These are phyloP conservation scores for Caenorhabditis drosophilae DNA, from an alignment of 2,888 invertebrate species.

Conservation along the genomic window DNA sequence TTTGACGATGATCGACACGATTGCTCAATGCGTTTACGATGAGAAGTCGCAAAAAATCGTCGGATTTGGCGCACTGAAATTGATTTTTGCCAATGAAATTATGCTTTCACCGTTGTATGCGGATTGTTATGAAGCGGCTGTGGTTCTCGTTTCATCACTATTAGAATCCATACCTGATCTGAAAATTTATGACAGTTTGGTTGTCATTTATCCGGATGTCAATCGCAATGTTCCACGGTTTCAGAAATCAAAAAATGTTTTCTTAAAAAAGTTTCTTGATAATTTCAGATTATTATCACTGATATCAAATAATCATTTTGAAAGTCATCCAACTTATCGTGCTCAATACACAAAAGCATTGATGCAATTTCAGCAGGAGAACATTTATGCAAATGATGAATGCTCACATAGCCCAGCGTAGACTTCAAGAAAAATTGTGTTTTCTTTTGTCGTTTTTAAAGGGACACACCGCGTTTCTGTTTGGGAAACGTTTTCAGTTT, in stretches of 20 bases:
- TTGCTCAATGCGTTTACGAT: conserved; percentile 18
- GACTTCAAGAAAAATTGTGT: no score
- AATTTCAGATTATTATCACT: conserved; percentile 34
- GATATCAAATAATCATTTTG: conserved; percentile 26
- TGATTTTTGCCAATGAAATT: conserved; percentile 18
- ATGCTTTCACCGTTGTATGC: conserved; percentile 29
- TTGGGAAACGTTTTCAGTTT: no score
- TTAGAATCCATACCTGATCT: conserved; percentile 17
- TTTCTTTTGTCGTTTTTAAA: no score
- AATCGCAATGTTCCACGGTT: conserved; percentile 36
- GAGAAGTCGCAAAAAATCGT: conserved; percentile 29
- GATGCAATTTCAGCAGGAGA: conserved; percentile 26
- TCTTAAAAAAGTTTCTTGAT: no score
- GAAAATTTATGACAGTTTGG: conserved; percentile 13
- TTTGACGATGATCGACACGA: conserved; percentile 11
- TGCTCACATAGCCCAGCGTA: conserved; percentile 21
- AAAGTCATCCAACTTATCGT: conserved; percentile 21
- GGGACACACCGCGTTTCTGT: no score
- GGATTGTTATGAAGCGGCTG: conserved; percentile 26
- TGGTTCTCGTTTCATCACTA: conserved; percentile 13
- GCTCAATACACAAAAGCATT: conserved; percentile 27
- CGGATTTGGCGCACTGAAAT: conserved; percentile 28
- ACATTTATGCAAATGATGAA: conserved; percentile 32
- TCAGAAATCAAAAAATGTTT: no score
- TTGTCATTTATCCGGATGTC: conserved; percentile 30